Evolutionary conservation across 2,113 vertebrate genomes (phyloP).

Genomic region (Alectura lathami): DNA sequence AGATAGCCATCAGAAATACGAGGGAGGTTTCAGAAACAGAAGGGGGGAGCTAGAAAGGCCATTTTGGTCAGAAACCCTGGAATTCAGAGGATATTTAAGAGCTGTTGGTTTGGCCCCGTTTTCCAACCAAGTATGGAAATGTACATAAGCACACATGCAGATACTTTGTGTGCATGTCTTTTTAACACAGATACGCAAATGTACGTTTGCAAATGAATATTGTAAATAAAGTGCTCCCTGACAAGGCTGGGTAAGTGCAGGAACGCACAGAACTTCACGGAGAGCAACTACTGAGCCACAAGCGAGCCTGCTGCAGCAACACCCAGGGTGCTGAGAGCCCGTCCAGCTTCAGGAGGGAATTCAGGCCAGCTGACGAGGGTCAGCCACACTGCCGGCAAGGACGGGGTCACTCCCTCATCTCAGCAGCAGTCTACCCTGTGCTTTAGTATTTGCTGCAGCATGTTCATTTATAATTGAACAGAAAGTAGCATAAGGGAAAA

Average conservation of each 20-base stretch:
- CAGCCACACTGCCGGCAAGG: not conserved
- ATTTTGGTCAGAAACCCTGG: not conserved
- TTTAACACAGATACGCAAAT: too few relatives aligned
- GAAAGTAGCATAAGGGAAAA: not conserved
- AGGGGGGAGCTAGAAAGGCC: fast-evolving
- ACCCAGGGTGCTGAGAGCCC: not conserved
- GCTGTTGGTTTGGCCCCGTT: not conserved
- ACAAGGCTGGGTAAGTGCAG: not conserved
- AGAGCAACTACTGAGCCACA: not conserved
- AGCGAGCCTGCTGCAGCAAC: not conserved
- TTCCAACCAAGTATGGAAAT: not conserved
- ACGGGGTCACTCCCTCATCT: not conserved
- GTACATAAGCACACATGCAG: fast-evolving
- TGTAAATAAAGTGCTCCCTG: not conserved
- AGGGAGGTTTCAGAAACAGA: not conserved
- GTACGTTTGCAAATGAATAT: not conserved
- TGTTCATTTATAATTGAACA: constrained; percentile 14
- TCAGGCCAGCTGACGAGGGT: not conserved
- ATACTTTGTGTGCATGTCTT: too few relatives aligned
- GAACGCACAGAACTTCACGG: not conserved
- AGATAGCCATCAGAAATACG: not conserved
- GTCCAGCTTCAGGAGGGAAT: not conserved
- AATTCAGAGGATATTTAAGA: not conserved
- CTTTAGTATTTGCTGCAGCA: not conserved
- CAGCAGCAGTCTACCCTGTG: not conserved